Evolutionary conservation across 2,113 vertebrate genomes (phyloP).

Genomic region (Parus major): DNA sequence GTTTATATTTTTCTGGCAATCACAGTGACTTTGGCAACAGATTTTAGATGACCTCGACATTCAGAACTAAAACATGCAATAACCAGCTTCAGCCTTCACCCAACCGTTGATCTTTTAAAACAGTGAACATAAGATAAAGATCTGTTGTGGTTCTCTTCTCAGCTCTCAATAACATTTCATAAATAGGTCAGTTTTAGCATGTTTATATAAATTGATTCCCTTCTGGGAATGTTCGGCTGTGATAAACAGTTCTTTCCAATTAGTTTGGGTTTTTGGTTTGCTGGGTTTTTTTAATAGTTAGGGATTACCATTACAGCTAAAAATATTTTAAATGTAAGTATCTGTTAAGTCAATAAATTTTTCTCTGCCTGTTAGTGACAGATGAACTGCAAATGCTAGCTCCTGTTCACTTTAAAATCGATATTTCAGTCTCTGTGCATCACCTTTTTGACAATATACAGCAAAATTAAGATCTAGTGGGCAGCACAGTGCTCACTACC

Average conservation of each 20-base stretch:
- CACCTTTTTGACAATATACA: not conserved
- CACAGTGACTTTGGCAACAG: slow-evolving; percentile 28
- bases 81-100: not conserved
- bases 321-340: slow-evolving; percentile 15
- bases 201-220: slow-evolving; percentile 46
- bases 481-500: not conserved
- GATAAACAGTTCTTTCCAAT: slow-evolving; percentile 45
- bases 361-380: not conserved
- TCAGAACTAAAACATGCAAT: not conserved
- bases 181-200: slow-evolving; percentile 41
- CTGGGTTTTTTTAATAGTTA: not conserved
- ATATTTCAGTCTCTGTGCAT: not conserved
- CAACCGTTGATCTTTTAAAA: slow-evolving; percentile 19
- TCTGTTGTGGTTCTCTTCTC: slow-evolving; percentile 30
- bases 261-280: not conserved
- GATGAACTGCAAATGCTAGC: not conserved
- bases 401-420: not conserved
- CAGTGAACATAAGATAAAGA: slow-evolving; percentile 44
- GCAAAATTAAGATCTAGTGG: not conserved
- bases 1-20: slow-evolving; percentile 49
- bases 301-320: slow-evolving; percentile 23
- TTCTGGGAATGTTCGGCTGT: not conserved
- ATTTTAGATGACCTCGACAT: slow-evolving; percentile 44
- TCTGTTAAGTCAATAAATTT: not conserved
- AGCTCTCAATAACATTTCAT: slow-evolving; percentile 22